A percentile compares a stretch with the other conserved stretches of the same genome.
Conservation (phyloP, 2,888 invertebrate genomes). For the Agrypnus murinus region DNA sequence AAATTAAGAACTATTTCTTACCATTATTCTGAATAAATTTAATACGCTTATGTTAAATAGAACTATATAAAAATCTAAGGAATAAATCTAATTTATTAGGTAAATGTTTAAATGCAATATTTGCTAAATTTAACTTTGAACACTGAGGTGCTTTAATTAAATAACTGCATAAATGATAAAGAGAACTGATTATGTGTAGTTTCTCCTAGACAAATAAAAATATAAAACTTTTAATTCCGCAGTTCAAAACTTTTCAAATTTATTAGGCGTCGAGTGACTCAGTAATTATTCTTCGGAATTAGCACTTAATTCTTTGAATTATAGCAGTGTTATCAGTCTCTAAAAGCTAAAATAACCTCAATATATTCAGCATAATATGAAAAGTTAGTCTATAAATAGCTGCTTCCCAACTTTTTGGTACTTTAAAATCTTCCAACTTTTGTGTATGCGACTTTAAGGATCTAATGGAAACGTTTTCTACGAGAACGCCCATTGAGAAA, state of each 20-base stretch:
- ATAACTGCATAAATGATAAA: no score
- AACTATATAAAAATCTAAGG: no score
- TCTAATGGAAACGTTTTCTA: slow-evolving; percentile 45
- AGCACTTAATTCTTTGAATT: slow-evolving; percentile 48
- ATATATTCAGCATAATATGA: slow-evolving; percentile 53
- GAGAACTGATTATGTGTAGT: no score
- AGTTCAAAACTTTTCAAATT: slow-evolving; percentile 38
- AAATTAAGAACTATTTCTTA: no score
- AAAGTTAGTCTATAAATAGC: slow-evolving; percentile 53
- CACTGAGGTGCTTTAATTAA: no score
- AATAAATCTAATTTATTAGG: no score
- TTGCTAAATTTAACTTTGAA: no score
- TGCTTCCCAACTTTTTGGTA: slow-evolving; percentile 41
- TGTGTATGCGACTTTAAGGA: slow-evolving; percentile 41
- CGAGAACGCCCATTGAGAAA: slow-evolving; percentile 36
- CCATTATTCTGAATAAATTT: no score
- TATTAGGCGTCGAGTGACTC: slow-evolving; percentile 36
- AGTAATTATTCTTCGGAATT: slow-evolving; percentile 44
- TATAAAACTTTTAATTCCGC: slow-evolving; percentile 19
- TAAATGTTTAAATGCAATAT: no score
- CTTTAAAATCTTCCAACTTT: slow-evolving; percentile 47
- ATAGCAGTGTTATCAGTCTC: slow-evolving; percentile 47
- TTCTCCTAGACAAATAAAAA: no score
- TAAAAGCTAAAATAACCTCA: slow-evolving; percentile 48
- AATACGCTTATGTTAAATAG: no score